Evolutionary conservation across 2,797 vertebrate species (phyloP).

Genomic region (Smutsia temminckii): DNA sequence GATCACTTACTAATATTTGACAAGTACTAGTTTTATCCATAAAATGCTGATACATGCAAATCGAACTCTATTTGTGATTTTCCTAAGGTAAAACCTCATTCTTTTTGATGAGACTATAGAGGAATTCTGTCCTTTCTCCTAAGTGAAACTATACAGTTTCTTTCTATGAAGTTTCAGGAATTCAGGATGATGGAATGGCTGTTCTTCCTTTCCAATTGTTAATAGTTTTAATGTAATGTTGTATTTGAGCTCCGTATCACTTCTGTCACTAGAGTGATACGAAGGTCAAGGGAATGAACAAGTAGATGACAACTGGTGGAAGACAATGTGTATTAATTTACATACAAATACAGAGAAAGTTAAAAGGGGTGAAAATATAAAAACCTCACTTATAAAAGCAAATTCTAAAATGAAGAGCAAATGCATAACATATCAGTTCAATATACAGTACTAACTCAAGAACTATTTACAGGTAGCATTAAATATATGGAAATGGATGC

Average conservation of each 20-base stretch:
- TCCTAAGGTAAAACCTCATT: background rate
- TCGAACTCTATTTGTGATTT: background rate
- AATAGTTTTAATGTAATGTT: background rate
- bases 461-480: background rate
- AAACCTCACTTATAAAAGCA: background rate
- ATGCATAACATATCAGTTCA: background rate
- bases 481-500: background rate
- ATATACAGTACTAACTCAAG: background rate
- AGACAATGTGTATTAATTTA: background rate
- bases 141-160: background rate
- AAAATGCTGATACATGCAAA: background rate
- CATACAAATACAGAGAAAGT: background rate
- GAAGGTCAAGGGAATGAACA: background rate
- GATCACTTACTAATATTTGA: background rate
- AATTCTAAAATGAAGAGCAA: background rate
- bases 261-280: background rate
- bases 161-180: background rate
- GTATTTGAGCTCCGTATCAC: background rate
- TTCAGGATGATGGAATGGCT: background rate
- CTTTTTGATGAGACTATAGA: background rate
- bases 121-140: background rate
- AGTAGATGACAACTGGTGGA: accelerated
- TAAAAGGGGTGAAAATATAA: background rate
- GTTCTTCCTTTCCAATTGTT: background rate
- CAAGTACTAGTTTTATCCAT: background rate